A percentile compares a stretch with the other conserved stretches of the same genome.
These are phyloP conservation scores for Philonicus albiceps DNA, from an alignment of 2,888 invertebrate species.

Conservation along the genomic window DNA sequence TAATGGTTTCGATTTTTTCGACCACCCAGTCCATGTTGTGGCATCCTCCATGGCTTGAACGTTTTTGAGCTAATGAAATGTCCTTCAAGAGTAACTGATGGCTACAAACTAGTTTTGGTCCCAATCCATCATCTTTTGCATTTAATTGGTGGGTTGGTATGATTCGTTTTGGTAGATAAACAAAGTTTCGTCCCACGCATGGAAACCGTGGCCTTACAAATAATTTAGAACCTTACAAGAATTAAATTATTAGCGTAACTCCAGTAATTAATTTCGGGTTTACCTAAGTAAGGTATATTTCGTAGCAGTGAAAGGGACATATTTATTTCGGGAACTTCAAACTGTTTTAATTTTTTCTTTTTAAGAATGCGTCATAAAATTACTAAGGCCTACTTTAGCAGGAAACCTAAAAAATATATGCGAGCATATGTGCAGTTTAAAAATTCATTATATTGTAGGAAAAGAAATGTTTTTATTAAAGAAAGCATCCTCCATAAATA, in stretches of 20 bases:
- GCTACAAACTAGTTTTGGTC: background rate
- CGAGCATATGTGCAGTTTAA: too few species aligned
- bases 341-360: background rate
- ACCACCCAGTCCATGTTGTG: background rate
- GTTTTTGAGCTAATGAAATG: background rate
- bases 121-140: background rate
- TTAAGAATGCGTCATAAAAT: background rate
- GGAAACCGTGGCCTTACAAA: background rate
- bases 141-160: background rate
- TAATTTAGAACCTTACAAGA: background rate
- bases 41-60: background rate
- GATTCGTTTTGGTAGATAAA: background rate
- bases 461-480: too few species aligned
- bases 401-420: background rate
- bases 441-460: too few species aligned
- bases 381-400: background rate
- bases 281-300: background rate
- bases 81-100: background rate
- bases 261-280: background rate
- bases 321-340: background rate
- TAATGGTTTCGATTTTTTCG: background rate
- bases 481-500: too few species aligned
- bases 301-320: background rate
- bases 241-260: background rate
- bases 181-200: background rate